Conservation (phyloP, 2,113 vertebrate genomes). For the Daboia siamensis region DNA sequence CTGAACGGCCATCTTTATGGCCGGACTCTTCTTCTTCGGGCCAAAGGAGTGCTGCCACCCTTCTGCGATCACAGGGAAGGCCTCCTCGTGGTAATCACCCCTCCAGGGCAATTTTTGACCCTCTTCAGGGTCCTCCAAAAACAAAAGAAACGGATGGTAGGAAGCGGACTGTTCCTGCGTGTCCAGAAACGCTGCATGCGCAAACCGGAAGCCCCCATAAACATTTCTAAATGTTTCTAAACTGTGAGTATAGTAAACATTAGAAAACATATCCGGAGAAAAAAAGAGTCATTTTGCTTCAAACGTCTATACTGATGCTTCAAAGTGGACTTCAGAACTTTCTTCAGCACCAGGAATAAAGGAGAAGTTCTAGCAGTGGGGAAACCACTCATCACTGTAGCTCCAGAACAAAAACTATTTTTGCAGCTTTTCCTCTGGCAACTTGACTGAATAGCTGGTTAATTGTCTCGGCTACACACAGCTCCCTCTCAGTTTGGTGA, state of each 20-base stretch:
- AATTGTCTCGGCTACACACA: not conserved
- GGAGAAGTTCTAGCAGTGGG: not conserved
- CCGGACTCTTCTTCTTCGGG: too few relatives aligned
- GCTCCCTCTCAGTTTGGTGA: not conserved
- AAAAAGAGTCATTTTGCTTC: not conserved
- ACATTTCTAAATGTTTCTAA: not conserved
- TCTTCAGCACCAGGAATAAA: not conserved
- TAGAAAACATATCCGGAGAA: not conserved
- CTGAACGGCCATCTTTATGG: too few relatives aligned
- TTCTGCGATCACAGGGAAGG: too few relatives aligned
- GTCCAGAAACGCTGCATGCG: too few relatives aligned
- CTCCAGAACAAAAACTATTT: not conserved
- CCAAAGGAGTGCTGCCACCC: too few relatives aligned
- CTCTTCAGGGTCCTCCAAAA: too few relatives aligned
- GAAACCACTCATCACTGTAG: not conserved
- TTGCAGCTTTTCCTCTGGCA: not conserved
- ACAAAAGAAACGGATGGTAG: too few relatives aligned
- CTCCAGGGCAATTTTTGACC: too few relatives aligned
- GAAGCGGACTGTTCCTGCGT: too few relatives aligned
- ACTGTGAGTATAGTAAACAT: not conserved
- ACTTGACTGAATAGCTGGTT: not conserved
- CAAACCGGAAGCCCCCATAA: too few relatives aligned
- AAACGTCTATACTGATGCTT: not conserved
- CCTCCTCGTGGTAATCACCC: too few relatives aligned
- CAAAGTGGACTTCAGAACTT: not conserved